These are phyloP conservation scores for Carollia perspicillata DNA, from an alignment of 2,113 vertebrate species.

Conservation along the genomic window DNA sequence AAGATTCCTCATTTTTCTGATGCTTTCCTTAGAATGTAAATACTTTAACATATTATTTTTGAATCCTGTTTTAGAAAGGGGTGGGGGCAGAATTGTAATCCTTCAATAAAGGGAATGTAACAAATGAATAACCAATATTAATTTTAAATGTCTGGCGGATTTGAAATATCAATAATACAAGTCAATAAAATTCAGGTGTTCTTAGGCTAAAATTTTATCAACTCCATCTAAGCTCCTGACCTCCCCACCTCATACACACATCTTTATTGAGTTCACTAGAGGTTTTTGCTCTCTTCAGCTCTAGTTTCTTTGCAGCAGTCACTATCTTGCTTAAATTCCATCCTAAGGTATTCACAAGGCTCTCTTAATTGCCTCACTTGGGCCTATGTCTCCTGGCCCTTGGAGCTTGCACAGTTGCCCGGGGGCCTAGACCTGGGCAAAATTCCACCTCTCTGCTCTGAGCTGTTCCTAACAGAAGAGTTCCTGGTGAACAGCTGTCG, in stretches of 20 bases:
- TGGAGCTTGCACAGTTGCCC: background rate
- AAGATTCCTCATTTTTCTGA: background rate
- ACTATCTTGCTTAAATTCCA: background rate
- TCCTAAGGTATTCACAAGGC: background rate
- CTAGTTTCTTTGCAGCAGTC: background rate
- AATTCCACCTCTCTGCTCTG: background rate
- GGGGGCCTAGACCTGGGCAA: too few species aligned
- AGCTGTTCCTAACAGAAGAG: background rate
- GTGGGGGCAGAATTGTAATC: background rate
- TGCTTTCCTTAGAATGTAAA: constrained; percentile 14
- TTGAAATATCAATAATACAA: background rate
- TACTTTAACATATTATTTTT: background rate
- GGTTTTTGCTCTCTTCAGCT: background rate
- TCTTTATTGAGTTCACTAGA: background rate
- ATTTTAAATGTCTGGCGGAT: background rate
- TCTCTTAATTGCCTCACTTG: background rate
- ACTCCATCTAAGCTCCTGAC: background rate
- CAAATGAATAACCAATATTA: background rate
- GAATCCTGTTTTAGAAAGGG: background rate
- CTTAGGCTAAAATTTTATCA: background rate
- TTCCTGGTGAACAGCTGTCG: background rate
- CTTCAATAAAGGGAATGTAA: background rate
- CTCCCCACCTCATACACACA: background rate
- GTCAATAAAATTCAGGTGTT: constrained; percentile 2
- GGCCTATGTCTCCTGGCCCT: background rate